Evolutionary conservation across 2,113 vertebrate species (phyloP).

Genomic region (Brienomyrus longianalis): DNA sequence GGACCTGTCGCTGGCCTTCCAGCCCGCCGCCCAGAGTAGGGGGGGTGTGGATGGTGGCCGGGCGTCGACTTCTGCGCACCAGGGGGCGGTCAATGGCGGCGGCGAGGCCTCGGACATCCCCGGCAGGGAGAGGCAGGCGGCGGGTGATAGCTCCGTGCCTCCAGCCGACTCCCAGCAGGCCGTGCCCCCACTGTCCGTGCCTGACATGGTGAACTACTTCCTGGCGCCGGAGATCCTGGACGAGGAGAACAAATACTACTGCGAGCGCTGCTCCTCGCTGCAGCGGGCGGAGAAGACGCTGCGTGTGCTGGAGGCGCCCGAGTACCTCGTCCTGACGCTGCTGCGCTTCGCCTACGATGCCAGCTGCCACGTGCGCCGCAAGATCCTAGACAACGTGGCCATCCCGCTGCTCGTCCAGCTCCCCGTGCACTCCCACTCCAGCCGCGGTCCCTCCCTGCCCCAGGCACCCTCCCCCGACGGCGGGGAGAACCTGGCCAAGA

Average conservation of each 20-base stretch:
- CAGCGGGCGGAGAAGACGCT: conserved; percentile 90
- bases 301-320: conserved; percentile 81
- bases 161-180: conserved; percentile 51
- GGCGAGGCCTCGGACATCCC: conserved; percentile 46
- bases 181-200: conserved; percentile 70
- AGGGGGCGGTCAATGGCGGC: conserved; percentile 61
- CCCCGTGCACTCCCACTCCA: conserved; percentile 66
- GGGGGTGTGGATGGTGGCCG: conserved; percentile 37
- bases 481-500: conserved; percentile 89
- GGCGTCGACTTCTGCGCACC: conserved; percentile 41
- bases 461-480: conserved; percentile 73
- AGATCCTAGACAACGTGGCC: conserved; percentile 89
- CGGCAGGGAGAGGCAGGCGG: conserved; percentile 1
- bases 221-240: conserved; percentile 91
- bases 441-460: conserved; percentile 44
- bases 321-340: conserved; percentile 96
- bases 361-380: conserved; percentile 85
- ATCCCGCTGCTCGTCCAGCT: conserved; percentile 78
- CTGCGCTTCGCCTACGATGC: conserved; percentile 93
- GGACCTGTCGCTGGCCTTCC: conserved; percentile 91
- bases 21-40: conserved; percentile 55
- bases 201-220: conserved; percentile 90
- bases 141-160: not conserved
- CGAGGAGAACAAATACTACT: conserved; percentile 93
- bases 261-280: conserved; percentile 86